phyloP scores from a whole-genome alignment of 2,888 invertebrate genomes.

The Rhynchonema sp. region DNA sequence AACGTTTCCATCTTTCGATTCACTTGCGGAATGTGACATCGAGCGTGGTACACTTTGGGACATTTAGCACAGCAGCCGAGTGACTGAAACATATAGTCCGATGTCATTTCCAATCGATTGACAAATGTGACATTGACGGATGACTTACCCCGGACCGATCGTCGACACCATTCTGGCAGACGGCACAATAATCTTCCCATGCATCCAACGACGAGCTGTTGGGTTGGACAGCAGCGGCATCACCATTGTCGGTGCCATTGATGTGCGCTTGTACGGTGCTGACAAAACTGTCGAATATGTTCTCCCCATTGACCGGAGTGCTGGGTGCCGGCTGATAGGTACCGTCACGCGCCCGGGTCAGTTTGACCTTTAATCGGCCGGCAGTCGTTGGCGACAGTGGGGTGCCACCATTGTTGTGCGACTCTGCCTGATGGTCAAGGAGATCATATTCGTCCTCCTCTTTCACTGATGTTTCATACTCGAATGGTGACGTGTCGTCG shows the following conservation, averaged over 20 bases:
- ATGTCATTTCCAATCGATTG: too few relatives aligned
- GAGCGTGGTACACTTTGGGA: slow-evolving; percentile 1
- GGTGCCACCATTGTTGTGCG: too few relatives aligned
- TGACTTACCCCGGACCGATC: slow-evolving; percentile 9
- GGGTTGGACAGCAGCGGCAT: background rate
- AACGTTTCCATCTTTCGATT: background rate
- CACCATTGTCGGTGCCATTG: background rate
- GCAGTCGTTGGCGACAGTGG: background rate
- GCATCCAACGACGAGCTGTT: too few relatives aligned
- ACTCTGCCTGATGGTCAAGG: too few relatives aligned
- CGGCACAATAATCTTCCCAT: slow-evolving; percentile 14
- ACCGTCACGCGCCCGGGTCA: background rate
- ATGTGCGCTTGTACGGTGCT: background rate
- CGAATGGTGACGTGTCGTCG: too few relatives aligned
- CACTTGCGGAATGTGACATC: background rate
- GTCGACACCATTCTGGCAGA: slow-evolving; percentile 13
- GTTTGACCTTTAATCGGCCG: background rate
- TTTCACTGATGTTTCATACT: too few relatives aligned
- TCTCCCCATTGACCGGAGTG: too few relatives aligned
- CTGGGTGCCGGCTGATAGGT: background rate
- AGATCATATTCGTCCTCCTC: too few relatives aligned
- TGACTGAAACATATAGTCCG: background rate
- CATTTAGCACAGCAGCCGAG: background rate
- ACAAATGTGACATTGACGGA: too few relatives aligned
- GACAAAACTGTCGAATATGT: background rate